phyloP scores from a whole-genome alignment of 2,797 vertebrate species.

The Xyrichtys novacula region DNA sequence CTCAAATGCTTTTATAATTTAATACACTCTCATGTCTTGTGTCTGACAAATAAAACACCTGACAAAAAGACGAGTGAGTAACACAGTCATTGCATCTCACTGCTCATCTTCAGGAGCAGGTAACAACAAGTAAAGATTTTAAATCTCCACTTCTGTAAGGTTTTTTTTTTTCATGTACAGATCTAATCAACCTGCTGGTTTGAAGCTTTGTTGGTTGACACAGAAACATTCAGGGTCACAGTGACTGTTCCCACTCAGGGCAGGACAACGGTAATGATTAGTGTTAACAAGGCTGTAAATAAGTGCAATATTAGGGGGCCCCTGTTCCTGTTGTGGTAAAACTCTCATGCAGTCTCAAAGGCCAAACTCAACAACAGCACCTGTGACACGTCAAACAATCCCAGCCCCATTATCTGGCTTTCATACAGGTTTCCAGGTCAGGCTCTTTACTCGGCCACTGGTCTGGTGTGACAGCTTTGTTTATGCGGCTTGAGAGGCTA shows the following conservation, averaged over 20 bases:
- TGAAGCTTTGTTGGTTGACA: neutral
- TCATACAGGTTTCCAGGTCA: slow-evolving; percentile 47
- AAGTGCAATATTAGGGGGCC: slow-evolving; percentile 14
- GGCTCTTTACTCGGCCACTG: slow-evolving; percentile 21
- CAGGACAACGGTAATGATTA: slow-evolving; percentile 22
- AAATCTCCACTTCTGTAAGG: too few species aligned
- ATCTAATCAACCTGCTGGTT: too few species aligned
- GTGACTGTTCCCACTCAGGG: slow-evolving; percentile 1
- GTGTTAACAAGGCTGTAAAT: slow-evolving; percentile 18
- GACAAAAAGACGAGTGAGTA: neutral
- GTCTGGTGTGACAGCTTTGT: slow-evolving; percentile 14
- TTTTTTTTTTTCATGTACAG: neutral
- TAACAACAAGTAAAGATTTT: too few species aligned
- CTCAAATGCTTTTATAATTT: neutral
- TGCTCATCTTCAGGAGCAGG: too few species aligned
- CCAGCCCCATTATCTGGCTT: slow-evolving; percentile 33
- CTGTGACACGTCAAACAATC: slow-evolving; percentile 34
- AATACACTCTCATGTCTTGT: too few species aligned
- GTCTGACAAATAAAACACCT: too few species aligned
- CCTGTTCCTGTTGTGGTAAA: slow-evolving; percentile 9
- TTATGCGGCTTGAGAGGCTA: slow-evolving; percentile 28
- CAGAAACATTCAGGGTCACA: slow-evolving; percentile 28
- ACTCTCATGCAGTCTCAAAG: slow-evolving; percentile 16
- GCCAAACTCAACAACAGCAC: slow-evolving; percentile 19
- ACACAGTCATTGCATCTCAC: too few species aligned